A percentile compares a stretch with the other conserved stretches of the same genome.
Conservation (phyloP, 2,797 vertebrate species). For the Sus cebifrons region DNA sequence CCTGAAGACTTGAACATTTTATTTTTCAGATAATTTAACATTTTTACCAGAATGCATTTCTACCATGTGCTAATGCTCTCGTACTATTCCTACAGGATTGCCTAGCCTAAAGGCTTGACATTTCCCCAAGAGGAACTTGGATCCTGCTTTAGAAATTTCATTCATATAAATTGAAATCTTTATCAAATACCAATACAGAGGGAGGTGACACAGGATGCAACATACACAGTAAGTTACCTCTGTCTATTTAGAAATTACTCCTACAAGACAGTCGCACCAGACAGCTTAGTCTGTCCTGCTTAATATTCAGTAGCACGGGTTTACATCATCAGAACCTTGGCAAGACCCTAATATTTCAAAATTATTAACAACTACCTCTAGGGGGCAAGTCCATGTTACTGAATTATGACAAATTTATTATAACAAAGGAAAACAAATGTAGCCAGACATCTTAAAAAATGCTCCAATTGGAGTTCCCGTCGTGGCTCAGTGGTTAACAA, state of each 20-base stretch:
- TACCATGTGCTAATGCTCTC: conserved; percentile 38
- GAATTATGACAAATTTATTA: too few species aligned
- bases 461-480: too few species aligned
- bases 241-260: conserved; percentile 59
- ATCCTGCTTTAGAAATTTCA: conserved; percentile 57
- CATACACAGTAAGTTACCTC: conserved; percentile 11
- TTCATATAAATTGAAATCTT: conserved; percentile 64
- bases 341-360: conserved; percentile 86
- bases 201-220: conserved; percentile 48
- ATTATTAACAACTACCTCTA: conserved; percentile 85
- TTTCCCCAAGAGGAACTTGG: conserved; percentile 26
- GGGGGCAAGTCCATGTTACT: conserved; percentile 83
- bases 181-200: conserved; percentile 38
- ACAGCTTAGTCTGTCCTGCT: conserved; percentile 79
- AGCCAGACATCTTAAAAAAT: too few species aligned
- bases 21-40: background rate
- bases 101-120: background rate
- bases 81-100: background rate
- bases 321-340: conserved; percentile 85
- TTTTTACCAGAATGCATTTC: conserved; percentile 36
- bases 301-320: conserved; percentile 89
- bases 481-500: too few species aligned
- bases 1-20: conserved; percentile 26
- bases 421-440: too few species aligned
- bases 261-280: conserved; percentile 47